A percentile compares a stretch with the other conserved stretches of the same genome.
These are phyloP conservation scores for Alexandromys oeconomus DNA, from an alignment of 2,797 vertebrate genomes.

Conservation along the genomic window DNA sequence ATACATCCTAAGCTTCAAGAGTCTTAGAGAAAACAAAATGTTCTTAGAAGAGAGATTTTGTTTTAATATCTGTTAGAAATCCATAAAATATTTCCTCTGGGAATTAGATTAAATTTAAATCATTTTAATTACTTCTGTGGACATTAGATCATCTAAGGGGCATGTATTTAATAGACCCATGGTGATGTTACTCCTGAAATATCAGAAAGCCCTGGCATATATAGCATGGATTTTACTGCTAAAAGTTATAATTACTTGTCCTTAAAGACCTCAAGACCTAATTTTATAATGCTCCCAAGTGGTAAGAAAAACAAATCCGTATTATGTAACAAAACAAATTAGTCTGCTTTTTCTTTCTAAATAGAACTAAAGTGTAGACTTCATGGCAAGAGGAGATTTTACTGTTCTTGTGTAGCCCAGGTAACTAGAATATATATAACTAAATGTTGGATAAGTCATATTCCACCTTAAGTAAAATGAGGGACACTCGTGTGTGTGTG, in stretches of 20 bases:
- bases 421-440: not conserved
- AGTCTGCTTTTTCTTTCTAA: not conserved
- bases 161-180: conserved; percentile 22
- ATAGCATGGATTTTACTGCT: not conserved
- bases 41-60: conserved; percentile 27
- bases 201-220: conserved; percentile 12
- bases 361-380: not conserved
- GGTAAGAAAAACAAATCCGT: not conserved
- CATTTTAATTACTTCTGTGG: conserved; percentile 58
- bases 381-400: not conserved
- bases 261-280: conserved; percentile 6
- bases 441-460: not conserved
- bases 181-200: conserved; percentile 15
- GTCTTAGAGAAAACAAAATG: conserved; percentile 49
- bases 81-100: conserved; percentile 48
- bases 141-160: conserved; percentile 57
- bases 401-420: not conserved
- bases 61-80: conserved; percentile 39
- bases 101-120: conserved; percentile 70
- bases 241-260: conserved; percentile 57
- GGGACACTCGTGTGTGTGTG: not conserved
- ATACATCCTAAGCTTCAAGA: conserved; percentile 46
- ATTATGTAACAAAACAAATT: conserved; percentile 39
- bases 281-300: conserved; percentile 42
- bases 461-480: not conserved